Conservation (phyloP, 2,888 invertebrate genomes). For the Sisyra terminalis region DNA sequence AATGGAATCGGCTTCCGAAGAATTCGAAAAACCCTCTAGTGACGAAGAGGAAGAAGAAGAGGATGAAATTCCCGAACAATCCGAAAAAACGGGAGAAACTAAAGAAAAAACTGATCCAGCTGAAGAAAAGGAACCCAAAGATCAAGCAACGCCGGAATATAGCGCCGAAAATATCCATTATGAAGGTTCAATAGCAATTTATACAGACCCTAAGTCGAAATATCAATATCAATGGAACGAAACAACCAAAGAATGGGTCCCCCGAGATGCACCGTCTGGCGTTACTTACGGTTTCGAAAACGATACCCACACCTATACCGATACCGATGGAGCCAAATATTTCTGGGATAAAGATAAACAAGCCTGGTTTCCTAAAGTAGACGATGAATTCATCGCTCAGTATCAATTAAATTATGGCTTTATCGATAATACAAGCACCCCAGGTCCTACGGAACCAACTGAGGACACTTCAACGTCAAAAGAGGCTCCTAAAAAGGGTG, state of each 20-base stretch:
- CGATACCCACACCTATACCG: conserved; percentile 64
- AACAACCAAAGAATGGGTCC: conserved; percentile 41
- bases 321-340: conserved; percentile 73
- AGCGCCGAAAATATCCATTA: conserved; percentile 45
- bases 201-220: conserved; percentile 54
- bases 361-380: conserved; percentile 95
- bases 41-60: not conserved
- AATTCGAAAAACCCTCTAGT: not conserved
- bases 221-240: conserved; percentile 48
- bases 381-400: conserved; percentile 88
- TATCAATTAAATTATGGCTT: conserved; percentile 95
- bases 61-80: too few relatives aligned
- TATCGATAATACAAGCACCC: conserved; percentile 36
- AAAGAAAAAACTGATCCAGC: too few relatives aligned
- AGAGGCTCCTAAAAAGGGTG: conserved; percentile 16
- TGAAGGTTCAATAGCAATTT: conserved; percentile 51
- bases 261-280: conserved; percentile 19
- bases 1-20: not conserved
- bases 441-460: too few relatives aligned
- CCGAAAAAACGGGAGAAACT: too few relatives aligned
- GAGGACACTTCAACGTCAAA: conserved; percentile 9
- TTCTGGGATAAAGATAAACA: conserved; percentile 83
- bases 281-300: conserved; percentile 51
- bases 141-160: not conserved
- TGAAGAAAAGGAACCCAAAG: too few relatives aligned